phyloP scores from a whole-genome alignment of 2,797 vertebrate species.

The Clangula hyemalis region DNA sequence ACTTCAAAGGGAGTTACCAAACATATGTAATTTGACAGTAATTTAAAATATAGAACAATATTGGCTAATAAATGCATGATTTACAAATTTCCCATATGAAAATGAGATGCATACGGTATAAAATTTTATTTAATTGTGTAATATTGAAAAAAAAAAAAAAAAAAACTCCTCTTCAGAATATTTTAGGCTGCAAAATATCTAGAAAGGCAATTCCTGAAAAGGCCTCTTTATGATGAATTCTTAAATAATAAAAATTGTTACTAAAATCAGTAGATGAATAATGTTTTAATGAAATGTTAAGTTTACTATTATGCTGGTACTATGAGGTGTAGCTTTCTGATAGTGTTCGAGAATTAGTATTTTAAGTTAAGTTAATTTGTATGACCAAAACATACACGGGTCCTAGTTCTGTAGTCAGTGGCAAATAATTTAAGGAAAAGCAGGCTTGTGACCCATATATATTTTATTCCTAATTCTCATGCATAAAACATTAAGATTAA shows the following conservation, averaged over 20 bases:
- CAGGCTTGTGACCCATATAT: not conserved
- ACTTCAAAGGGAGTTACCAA: conserved; percentile 75
- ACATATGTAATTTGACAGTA: conserved; percentile 68
- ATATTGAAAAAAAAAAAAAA: not conserved
- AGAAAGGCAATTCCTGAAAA: not conserved
- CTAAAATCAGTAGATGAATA: not conserved
- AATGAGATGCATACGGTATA: conserved; percentile 1
- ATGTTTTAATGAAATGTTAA: not conserved
- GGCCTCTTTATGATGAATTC: not conserved
- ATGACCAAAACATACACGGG: not conserved
- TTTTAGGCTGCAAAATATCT: not conserved
- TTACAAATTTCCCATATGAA: conserved; percentile 62
- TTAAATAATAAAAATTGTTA: not conserved
- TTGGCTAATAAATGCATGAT: conserved; percentile 59
- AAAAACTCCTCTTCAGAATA: not conserved
- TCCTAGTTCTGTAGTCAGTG: not conserved
- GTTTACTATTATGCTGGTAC: not conserved
- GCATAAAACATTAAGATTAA: not conserved
- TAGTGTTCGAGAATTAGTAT: not conserved
- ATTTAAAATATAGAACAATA: conserved; percentile 75
- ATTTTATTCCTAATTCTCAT: not conserved
- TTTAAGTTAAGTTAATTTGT: not conserved
- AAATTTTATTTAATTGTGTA: conserved; percentile 24
- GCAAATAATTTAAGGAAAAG: not conserved
- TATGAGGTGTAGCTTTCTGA: not conserved